Conservation (phyloP, 2,113 vertebrate genomes). For the Zingel zingel region DNA sequence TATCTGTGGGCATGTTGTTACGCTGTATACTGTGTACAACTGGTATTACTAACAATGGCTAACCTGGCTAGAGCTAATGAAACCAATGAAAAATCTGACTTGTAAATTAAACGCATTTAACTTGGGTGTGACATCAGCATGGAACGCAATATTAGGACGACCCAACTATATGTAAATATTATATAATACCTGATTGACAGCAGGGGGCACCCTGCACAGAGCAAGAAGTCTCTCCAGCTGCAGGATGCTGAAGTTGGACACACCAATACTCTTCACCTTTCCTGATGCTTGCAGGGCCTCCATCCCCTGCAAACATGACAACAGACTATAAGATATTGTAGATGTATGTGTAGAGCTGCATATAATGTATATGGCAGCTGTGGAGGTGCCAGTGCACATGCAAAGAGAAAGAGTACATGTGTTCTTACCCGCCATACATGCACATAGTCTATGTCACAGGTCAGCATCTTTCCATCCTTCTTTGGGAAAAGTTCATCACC, state of each 20-base stretch:
- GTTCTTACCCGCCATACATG: slow-evolving; percentile 86
- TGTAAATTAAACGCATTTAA: too few species aligned
- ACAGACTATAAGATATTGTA: not conserved
- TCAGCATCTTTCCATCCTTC: slow-evolving; percentile 74
- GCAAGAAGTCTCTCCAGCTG: slow-evolving; percentile 85
- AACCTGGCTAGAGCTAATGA: too few species aligned
- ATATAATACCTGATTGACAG: slow-evolving; percentile 81
- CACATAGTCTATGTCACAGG: slow-evolving; percentile 82
- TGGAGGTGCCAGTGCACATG: not conserved
- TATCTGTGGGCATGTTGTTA: too few species aligned
- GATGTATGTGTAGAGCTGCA: not conserved
- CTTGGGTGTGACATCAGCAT: too few species aligned
- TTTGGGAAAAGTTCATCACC: slow-evolving; percentile 78
- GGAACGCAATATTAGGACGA: too few species aligned
- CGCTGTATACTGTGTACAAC: too few species aligned
- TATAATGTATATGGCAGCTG: not conserved
- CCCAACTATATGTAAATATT: too few species aligned
- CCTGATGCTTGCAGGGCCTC: slow-evolving; percentile 82
- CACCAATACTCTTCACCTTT: slow-evolving; percentile 85
- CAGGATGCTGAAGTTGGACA: slow-evolving; percentile 85
- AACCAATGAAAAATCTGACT: too few species aligned
- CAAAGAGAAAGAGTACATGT: not conserved
- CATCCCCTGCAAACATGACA: slow-evolving; percentile 79
- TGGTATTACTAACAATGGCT: too few species aligned
- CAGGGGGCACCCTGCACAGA: slow-evolving; percentile 79